Conservation (phyloP, 2,888 invertebrate genomes). For the Cheilosia variabilis region DNA sequence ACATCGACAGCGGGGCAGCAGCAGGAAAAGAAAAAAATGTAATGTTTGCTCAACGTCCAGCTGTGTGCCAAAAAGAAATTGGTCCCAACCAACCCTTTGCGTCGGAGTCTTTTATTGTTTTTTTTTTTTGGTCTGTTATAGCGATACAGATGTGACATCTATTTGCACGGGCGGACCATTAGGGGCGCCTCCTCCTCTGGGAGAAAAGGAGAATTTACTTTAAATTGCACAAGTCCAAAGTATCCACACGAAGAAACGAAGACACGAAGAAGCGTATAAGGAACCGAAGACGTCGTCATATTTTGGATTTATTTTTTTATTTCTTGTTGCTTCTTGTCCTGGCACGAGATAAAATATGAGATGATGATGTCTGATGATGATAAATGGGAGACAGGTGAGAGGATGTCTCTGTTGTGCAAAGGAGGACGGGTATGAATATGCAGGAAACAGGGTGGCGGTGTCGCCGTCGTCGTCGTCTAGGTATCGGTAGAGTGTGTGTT, state of each 20-base stretch:
- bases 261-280: slow-evolving; percentile 52
- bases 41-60: slow-evolving; percentile 64
- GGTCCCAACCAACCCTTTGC: slow-evolving; percentile 45
- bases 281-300: slow-evolving; percentile 62
- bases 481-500: slow-evolving; percentile 18
- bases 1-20: neutral
- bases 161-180: slow-evolving; percentile 46
- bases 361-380: slow-evolving; percentile 75
- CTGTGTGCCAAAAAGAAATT: slow-evolving; percentile 68
- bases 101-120: neutral
- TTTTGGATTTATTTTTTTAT: neutral
- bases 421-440: slow-evolving; percentile 37
- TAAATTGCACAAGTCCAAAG: slow-evolving; percentile 71
- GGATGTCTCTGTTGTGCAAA: neutral
- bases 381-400: slow-evolving; percentile 71
- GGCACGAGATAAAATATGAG: slow-evolving; percentile 70
- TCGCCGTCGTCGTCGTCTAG: slow-evolving; percentile 8
- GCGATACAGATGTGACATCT: slow-evolving; percentile 70
- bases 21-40: slow-evolving; percentile 18
- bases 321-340: slow-evolving; percentile 26
- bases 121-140: slow-evolving; percentile 10
- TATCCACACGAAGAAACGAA: slow-evolving; percentile 38
- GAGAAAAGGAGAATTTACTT: slow-evolving; percentile 63
- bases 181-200: neutral
- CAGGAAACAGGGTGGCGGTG: slow-evolving; percentile 7